Percentiles rank a stretch among this genome's conserved stretches.
Evolutionary conservation across 1,140 invertebrate species (phyloP).

Genomic region (Amyelois transitella): DNA sequence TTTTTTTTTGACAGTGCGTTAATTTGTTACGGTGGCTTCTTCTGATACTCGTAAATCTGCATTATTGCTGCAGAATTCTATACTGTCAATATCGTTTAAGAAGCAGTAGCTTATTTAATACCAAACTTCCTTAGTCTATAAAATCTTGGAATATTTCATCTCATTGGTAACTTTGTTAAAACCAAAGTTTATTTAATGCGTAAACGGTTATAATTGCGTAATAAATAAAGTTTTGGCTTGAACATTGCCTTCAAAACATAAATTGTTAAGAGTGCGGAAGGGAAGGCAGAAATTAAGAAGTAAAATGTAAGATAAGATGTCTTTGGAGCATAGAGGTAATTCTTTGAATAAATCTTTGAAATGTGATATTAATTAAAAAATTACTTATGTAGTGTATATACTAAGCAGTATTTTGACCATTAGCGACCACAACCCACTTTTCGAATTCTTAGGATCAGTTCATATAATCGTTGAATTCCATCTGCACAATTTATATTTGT

Average conservation of each 20-base stretch:
- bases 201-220: slow-evolving; percentile 16
- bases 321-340: too few species aligned
- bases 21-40: too few species aligned
- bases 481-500: not conserved
- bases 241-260: slow-evolving; percentile 1
- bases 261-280: not conserved
- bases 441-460: too few species aligned
- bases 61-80: not conserved
- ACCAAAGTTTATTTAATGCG: slow-evolving; percentile 1
- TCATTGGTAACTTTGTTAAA: not conserved
- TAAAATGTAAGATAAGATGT: too few species aligned
- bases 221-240: slow-evolving; percentile 16
- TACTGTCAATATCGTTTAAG: not conserved
- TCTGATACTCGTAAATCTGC: too few species aligned
- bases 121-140: not conserved
- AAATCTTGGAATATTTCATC: not conserved
- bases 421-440: too few species aligned
- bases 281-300: not conserved
- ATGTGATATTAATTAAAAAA: too few species aligned
- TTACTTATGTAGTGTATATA: too few species aligned
- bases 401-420: too few species aligned
- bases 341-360: too few species aligned
- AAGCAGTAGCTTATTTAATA: not conserved
- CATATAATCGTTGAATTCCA: too few species aligned
- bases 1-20: too few species aligned